Base-by-base conservation (phyloP, 2,888 invertebrate species). In the Torymus tubicola region DNA sequence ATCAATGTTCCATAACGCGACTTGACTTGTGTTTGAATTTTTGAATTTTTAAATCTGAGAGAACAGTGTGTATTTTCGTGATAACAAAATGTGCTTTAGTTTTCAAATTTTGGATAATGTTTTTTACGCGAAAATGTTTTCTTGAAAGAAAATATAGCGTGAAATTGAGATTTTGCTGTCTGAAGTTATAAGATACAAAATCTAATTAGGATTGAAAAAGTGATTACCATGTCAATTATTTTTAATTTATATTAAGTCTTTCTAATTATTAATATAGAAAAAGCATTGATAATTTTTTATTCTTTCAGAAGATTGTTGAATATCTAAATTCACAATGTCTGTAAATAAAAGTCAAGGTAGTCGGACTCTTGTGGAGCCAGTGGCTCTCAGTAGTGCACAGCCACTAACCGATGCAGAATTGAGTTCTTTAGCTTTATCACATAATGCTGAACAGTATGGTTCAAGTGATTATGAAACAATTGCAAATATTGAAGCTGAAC, bases 401-500 rank as follows among this genome's bases (percentile, higher is more conserved):
- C 85, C 87, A 0, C 79, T 90, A 1, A 31, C 63, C 1, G 91
- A 91, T 64, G 85, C 85, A 12, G 91, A 91, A 70, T 83, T 90
- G 3, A 88, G 87, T 78, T 87, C 88, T 61, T 82, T 91, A 65
- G 86, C 84, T 63, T 81, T 90, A 12, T 85, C 89, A 0, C 86
- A 87, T 50, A 84, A 55, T 67, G 83, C 81, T 2, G 91, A 90
- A 77, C 90, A 89, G 64, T 91, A 88, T 81, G 77, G 86, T 0
- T 84, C 88, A 4, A 87, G 86, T 69, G 91, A 91, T 52, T 91
- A 91, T 83, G 92, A 92, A 81, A 88, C 90, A 14, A 87, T 91
- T 58, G 91, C 89, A n/a, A 90, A 89, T 74, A 90, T 92, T 77
- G 89, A 91, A 83, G 90, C 91, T 0, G 92, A 92, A 83, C 84